Percentiles rank a stretch among this genome's conserved stretches.
Conservation (phyloP, 2,797 vertebrate species). For the Yasuhikotakia modesta region DNA sequence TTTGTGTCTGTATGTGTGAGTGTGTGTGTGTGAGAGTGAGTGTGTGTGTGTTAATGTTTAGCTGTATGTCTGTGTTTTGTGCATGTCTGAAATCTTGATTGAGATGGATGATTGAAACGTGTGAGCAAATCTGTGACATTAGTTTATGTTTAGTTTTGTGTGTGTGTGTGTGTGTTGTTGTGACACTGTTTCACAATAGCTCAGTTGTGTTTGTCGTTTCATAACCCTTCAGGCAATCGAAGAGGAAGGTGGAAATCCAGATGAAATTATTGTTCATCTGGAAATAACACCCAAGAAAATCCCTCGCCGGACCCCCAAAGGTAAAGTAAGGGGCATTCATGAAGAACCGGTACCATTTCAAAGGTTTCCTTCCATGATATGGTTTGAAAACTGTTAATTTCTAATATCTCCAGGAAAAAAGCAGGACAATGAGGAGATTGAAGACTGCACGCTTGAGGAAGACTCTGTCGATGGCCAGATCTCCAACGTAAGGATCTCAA, state of each 20-base stretch:
- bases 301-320: slow-evolving; percentile 83
- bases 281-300: slow-evolving; percentile 80
- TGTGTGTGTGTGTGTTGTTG: no score
- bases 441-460: slow-evolving; percentile 86
- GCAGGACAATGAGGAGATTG: slow-evolving; percentile 83
- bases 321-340: slow-evolving; percentile 63
- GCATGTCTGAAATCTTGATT: no score
- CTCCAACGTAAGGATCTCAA: neutral
- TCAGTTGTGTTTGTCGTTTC: neutral
- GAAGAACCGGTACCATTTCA: no score
- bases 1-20: no score
- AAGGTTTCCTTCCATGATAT: no score
- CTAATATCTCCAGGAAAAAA: slow-evolving; percentile 75
- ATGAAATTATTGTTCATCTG: slow-evolving; percentile 80
- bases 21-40: no score
- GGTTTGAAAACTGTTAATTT: neutral
- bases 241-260: slow-evolving; percentile 91
- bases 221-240: slow-evolving; percentile 82
- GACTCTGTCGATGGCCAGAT: slow-evolving; percentile 84
- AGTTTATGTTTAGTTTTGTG: no score
- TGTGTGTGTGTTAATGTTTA: no score
- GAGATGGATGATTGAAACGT: no score
- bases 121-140: no score
- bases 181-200: neutral
- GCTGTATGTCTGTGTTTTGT: no score